Base-by-base conservation (phyloP, 2,888 invertebrate species). In the Agrotis ipsilon region DNA sequence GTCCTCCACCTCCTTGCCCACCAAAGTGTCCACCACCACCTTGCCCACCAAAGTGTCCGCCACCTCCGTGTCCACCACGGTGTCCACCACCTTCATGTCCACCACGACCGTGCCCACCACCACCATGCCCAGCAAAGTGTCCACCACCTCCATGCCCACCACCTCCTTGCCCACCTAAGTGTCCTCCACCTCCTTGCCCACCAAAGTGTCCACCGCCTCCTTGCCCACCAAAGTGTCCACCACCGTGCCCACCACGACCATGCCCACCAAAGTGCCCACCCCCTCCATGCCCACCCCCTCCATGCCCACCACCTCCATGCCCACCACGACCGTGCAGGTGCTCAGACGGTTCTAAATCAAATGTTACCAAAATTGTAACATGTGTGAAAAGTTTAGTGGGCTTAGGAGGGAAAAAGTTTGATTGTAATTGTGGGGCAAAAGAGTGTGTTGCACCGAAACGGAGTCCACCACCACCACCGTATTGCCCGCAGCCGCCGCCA, bases 31-130 rank as follows among this genome's bases (percentile, higher is more conserved):
- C 58, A 3, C 59, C 63, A 6, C 49, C 63, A 5, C n/a, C 39
- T 1, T 48, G 59, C n/a, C 54, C 64, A 0, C 24, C 18, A n/a
- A 21, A 14, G 39, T 45, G 54, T 2, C 13, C 66, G 6, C 14
- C 21, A 0, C 59, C 14, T 14, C 13, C 51, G 3, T 63, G 54
- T 11, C 43, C 49, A 4, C 11, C 62, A 7, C 24, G 43, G 14
- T 64, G 63, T 7, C 43, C 48, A 48, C 61, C 67, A 4, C 32
- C 61, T 0, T 52, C n/a, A 14, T 60, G 61, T 19, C n/a, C 51
- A 16, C 51, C 24, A 1, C n/a, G 54, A 24, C 3, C n/a, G 45
- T 55, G 63, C 16, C 32, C 54, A 3, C 59, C 57, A 6, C 45
- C 45, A 13, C 18, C 45, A 5, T 59, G 58, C 18, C 58, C 58